phyloP scores from a whole-genome alignment of 2,888 invertebrate species.

The Notocelia uddmanniana region DNA sequence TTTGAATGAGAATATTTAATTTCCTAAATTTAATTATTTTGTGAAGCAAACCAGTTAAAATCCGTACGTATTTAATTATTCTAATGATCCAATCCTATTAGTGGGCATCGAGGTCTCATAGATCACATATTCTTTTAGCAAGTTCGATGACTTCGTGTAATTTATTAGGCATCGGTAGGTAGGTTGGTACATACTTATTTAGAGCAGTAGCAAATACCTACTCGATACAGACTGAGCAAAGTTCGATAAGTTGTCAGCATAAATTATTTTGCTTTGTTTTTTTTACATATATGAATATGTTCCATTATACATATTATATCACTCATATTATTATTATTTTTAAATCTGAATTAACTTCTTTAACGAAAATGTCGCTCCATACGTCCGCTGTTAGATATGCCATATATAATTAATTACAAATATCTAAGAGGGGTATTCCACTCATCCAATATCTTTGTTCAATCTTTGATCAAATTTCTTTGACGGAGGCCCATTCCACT shows the following conservation, averaged over 20 bases:
- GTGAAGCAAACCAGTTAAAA: too few species aligned
- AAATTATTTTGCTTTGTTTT: not conserved
- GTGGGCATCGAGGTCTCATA: slow-evolving; percentile 5
- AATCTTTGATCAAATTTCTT: too few species aligned
- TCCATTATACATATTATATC: not conserved
- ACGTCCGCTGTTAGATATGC: too few species aligned
- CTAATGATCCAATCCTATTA: slow-evolving; percentile 1
- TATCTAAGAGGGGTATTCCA: too few species aligned
- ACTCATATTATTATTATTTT: too few species aligned
- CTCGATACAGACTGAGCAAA: not conserved
- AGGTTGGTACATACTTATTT: not conserved
- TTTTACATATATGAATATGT: not conserved
- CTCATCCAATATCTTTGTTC: too few species aligned
- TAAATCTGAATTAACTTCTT: too few species aligned
- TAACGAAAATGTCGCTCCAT: too few species aligned
- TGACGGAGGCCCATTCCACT: too few species aligned
- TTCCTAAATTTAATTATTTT: too few species aligned
- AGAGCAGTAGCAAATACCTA: slow-evolving; percentile 1
- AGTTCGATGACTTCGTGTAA: slow-evolving; percentile 32
- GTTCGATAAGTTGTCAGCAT: not conserved
- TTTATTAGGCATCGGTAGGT: not conserved
- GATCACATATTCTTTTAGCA: slow-evolving; percentile 27
- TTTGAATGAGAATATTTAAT: too few species aligned
- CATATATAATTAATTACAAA: too few species aligned
- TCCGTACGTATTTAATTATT: not conserved